Base-by-base conservation (phyloP, 1,140 invertebrate species). In the Conus ventricosus region DNA sequence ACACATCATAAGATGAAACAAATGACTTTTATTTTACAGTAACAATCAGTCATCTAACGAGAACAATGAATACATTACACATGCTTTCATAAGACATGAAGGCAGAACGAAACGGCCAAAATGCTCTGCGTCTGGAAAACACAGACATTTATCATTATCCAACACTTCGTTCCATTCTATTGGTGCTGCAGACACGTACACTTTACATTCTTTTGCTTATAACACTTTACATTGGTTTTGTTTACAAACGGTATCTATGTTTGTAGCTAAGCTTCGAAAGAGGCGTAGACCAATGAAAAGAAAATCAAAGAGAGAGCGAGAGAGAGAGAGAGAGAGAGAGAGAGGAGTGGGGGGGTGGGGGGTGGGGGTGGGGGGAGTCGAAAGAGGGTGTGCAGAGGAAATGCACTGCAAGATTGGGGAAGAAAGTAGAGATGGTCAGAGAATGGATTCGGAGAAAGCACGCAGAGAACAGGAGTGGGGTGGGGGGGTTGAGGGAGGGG, bases 11-110 rank as follows among this genome's bases (percentile, higher is more conserved):
- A 17, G 67, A 71, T 71, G 4, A 71, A 71, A 71, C 67, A 71
- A 71, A 71, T 71, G 67, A 71, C 67, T 71, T 63, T 71, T 71
- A 71, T 71, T 71, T 71, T 71, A 71, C 67, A 71, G 67, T 71
- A 71, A 71, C 67, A 71, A 71, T 71, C 67, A 23, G 20, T 71
- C 23, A n/a, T n/a, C 67, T 71, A 71, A 23, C 67, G 6, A 71
- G 7, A n/a, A 71, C 15, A 23, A 23, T 71, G 20, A 71, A 71
- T 71, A 71, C 67, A 71, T 63, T 20, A 71, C 67, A n/a, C 67
- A 71, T 71, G 23, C 67, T 71, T 71, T n/a, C 67, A 71, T 71
- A 71, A 71, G 6, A n/a, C 23, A 71, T 23, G 6, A n/a, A 23
- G 67, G 17, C 7, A n/a, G 20, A 71, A 71, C 20, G 23, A 20